Evolutionary conservation across 1,140 invertebrate species (phyloP).

Genomic region (Thaumatotibia leucotreta): DNA sequence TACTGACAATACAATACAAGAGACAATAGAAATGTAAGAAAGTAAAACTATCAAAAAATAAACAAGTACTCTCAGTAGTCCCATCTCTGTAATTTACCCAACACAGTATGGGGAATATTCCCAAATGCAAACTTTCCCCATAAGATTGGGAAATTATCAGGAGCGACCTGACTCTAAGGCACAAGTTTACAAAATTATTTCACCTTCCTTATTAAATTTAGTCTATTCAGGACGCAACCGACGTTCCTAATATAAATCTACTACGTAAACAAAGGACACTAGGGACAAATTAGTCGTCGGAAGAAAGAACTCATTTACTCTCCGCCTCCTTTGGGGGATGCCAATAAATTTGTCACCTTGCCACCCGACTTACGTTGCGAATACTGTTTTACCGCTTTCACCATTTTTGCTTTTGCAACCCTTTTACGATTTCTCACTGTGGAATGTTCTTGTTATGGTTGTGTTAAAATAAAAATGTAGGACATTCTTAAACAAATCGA

Average conservation of each 20-base stretch:
- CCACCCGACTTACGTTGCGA: neutral
- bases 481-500: no score
- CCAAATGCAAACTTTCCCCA: no score
- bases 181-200: no score
- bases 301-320: constrained; percentile 4
- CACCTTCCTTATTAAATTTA: neutral
- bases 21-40: no score
- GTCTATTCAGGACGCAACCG: neutral
- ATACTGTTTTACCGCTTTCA: neutral
- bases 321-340: neutral
- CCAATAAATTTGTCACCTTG: neutral
- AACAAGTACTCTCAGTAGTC: no score
- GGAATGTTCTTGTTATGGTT: neutral
- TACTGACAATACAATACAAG: no score
- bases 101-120: no score
- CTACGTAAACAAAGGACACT: neutral
- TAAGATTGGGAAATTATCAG: no score
- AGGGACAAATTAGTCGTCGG: constrained; percentile 1
- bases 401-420: neutral
- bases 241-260: neutral
- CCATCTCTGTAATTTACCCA: no score
- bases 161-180: no score
- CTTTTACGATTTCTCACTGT: neutral
- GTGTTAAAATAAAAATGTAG: no score
- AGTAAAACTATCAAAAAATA: no score